These are phyloP conservation scores for Mus musculus DNA, from an alignment of 2,113 vertebrate genomes.

Conservation along the genomic window DNA sequence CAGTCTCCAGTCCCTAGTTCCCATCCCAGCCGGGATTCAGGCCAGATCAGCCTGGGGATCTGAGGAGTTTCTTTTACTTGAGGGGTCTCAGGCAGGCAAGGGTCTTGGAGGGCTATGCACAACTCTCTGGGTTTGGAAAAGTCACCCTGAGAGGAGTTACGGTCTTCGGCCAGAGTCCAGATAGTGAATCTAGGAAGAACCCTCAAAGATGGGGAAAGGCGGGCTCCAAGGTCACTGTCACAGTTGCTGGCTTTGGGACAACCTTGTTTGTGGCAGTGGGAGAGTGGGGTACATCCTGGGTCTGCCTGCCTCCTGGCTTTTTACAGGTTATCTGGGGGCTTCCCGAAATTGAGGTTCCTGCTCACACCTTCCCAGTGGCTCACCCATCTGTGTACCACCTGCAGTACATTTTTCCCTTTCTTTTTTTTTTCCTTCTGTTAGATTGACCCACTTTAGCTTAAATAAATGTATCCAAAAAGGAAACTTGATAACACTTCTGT, in stretches of 20 bases:
- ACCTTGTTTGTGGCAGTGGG: background rate
- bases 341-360: constrained; percentile 33
- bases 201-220: background rate
- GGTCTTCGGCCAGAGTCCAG: background rate
- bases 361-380: constrained; percentile 57
- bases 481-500: constrained; percentile 75
- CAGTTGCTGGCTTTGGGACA: background rate
- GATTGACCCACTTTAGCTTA: constrained; percentile 78
- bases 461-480: constrained; percentile 76
- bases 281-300: background rate
- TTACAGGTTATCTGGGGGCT: constrained; percentile 15
- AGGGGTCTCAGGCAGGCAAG: background rate
- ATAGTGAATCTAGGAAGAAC: background rate
- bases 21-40: background rate
- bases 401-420: constrained; percentile 46
- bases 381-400: constrained; percentile 50
- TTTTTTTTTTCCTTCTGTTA: constrained; percentile 20
- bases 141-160: background rate
- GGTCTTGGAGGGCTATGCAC: background rate
- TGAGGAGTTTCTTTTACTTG: accelerated
- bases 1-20: no score
- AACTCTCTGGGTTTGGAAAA: constrained; percentile 39
- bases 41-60: background rate
- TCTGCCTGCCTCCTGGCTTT: constrained; percentile 7
- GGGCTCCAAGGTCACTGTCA: background rate